phyloP scores from a whole-genome alignment of 2,888 invertebrate species.

The Metallyticus violacea region DNA sequence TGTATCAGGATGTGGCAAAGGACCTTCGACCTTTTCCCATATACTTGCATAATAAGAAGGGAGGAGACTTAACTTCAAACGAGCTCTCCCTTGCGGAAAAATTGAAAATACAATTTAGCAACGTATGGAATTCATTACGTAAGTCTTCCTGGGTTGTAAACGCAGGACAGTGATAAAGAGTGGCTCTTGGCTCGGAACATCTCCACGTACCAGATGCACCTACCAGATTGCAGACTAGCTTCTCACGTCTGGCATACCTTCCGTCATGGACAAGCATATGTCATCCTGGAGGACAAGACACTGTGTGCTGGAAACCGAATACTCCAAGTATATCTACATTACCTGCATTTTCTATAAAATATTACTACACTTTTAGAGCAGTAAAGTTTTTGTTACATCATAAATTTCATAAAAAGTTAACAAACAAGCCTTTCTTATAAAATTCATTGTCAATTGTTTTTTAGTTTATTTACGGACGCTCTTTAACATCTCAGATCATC shows the following conservation, averaged over 20 bases:
- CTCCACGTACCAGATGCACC: background rate
- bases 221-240: background rate
- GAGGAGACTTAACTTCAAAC: background rate
- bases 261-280: too few species aligned
- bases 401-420: too few species aligned
- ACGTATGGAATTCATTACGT: too few species aligned
- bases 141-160: background rate
- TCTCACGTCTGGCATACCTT: background rate
- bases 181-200: background rate
- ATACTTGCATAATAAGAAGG: background rate
- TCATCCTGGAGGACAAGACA: background rate
- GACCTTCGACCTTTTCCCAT: background rate
- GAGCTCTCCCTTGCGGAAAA: background rate
- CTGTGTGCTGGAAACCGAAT: too few species aligned
- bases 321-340: too few species aligned
- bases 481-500: too few species aligned
- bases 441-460: too few species aligned
- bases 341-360: too few species aligned
- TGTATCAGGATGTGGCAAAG: background rate
- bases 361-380: too few species aligned
- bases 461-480: too few species aligned
- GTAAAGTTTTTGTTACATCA: too few species aligned
- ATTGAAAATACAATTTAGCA: background rate
- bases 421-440: too few species aligned
- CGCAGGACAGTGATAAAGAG: background rate